phyloP scores from a whole-genome alignment of 1,140 invertebrate genomes.

The Sycophila sp. region DNA sequence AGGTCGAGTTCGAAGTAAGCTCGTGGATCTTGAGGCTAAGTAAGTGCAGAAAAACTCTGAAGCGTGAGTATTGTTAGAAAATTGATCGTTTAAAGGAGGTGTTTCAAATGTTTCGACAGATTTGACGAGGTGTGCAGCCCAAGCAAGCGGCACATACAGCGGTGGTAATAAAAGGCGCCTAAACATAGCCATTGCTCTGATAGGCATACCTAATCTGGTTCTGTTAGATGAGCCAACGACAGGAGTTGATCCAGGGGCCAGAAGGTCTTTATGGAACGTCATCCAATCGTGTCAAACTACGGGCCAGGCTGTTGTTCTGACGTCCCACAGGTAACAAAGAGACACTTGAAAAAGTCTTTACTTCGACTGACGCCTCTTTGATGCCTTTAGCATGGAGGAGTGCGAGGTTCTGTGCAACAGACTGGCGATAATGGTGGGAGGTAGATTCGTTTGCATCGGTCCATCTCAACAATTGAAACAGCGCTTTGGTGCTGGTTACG shows the following conservation, averaged over 20 bases:
- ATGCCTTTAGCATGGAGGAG: slow-evolving; percentile 83
- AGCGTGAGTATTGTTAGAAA: background rate
- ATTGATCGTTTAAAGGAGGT: background rate
- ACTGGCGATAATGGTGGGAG: slow-evolving; percentile 89
- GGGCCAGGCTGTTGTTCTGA: slow-evolving; percentile 79
- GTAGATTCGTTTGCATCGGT: slow-evolving; percentile 78
- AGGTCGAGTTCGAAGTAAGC: slow-evolving; percentile 59
- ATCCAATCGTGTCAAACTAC: slow-evolving; percentile 70
- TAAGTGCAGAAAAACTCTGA: slow-evolving; percentile 35
- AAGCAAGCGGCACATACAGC: slow-evolving; percentile 69
- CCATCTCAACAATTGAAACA: slow-evolving; percentile 76
- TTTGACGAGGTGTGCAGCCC: slow-evolving; percentile 44
- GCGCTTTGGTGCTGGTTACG: slow-evolving; percentile 66
- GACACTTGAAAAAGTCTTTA: no score
- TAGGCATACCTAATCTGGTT: slow-evolving; percentile 79
- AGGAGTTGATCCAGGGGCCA: slow-evolving; percentile 85
- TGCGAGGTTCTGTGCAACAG: slow-evolving; percentile 88
- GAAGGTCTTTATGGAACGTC: slow-evolving; percentile 82
- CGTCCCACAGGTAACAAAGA: slow-evolving; percentile 81
- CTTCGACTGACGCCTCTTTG: no score
- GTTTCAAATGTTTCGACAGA: slow-evolving; percentile 19
- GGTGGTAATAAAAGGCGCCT: slow-evolving; percentile 95
- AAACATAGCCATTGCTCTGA: slow-evolving; percentile 90
- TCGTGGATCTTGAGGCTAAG: slow-evolving; percentile 50
- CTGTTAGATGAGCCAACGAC: slow-evolving; percentile 81